Conservation (phyloP, 2,888 invertebrate species). For the Flexamia atlantica region DNA sequence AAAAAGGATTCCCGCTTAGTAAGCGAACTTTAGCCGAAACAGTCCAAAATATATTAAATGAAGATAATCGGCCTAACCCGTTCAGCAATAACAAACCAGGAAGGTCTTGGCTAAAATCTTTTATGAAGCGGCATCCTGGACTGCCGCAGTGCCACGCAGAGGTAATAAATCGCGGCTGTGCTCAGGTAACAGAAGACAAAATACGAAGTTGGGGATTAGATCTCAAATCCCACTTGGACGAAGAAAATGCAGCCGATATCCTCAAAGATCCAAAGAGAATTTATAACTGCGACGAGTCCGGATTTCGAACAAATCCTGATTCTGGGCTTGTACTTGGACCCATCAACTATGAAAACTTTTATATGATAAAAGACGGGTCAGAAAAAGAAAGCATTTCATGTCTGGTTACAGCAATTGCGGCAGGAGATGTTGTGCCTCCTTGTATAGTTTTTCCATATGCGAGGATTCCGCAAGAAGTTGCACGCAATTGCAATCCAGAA, state of each 20-base stretch:
- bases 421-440: slow-evolving; percentile 43
- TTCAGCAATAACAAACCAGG: slow-evolving; percentile 48
- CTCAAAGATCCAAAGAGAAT: slow-evolving; percentile 32
- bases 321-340: slow-evolving; percentile 39
- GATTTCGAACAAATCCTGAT: slow-evolving; percentile 51
- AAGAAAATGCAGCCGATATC: slow-evolving; percentile 37
- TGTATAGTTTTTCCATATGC: slow-evolving; percentile 35
- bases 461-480: slow-evolving; percentile 27
- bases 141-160: slow-evolving; percentile 42
- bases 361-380: slow-evolving; percentile 38
- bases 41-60: slow-evolving; percentile 26
- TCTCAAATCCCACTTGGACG: slow-evolving; percentile 11
- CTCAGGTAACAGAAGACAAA: slow-evolving; percentile 34
- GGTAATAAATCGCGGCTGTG: slow-evolving; percentile 31
- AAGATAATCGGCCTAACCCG: slow-evolving; percentile 25
- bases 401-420: slow-evolving; percentile 41
- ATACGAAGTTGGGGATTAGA: slow-evolving; percentile 36
- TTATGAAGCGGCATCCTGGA: slow-evolving; percentile 28
- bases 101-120: slow-evolving; percentile 13
- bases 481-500: slow-evolving; percentile 44
- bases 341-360: slow-evolving; percentile 43
- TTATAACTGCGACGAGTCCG: slow-evolving; percentile 29
- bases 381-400: slow-evolving; percentile 41
- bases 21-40: slow-evolving; percentile 42
- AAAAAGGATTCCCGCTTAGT: slow-evolving; percentile 39